Evolutionary conservation across 2,797 vertebrate species (phyloP).

Genomic region (Merluccius polli): DNA sequence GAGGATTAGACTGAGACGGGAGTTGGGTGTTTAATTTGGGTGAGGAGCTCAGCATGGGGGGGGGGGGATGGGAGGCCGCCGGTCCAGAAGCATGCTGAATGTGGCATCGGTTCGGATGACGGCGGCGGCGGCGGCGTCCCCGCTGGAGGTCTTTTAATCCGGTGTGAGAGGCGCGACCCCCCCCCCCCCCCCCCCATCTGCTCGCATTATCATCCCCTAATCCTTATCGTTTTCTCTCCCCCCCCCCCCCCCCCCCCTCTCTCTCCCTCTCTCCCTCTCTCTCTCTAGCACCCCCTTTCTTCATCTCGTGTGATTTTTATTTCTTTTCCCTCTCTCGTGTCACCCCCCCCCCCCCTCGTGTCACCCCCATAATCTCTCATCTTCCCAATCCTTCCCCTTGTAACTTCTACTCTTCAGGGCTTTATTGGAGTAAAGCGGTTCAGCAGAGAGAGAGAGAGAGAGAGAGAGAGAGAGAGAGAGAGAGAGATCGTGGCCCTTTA

Average conservation of each 20-base stretch:
- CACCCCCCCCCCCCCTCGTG: background rate
- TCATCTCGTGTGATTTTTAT: background rate
- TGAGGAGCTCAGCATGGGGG: background rate
- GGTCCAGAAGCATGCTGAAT: background rate
- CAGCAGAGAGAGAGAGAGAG: background rate
- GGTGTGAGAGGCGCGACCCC: background rate
- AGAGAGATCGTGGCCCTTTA: background rate
- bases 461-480: background rate
- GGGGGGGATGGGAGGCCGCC: too few relatives aligned
- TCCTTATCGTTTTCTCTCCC: background rate
- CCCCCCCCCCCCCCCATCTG: background rate
- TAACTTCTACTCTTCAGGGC: background rate
- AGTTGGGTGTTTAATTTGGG: background rate
- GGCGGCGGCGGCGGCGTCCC: background rate
- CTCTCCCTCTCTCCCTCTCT: too few relatives aligned
- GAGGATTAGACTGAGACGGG: background rate
- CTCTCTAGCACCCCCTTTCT: background rate
- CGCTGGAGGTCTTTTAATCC: background rate
- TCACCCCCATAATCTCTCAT: background rate
- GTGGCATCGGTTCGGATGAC: background rate
- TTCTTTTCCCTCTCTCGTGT: background rate
- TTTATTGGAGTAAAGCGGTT: background rate
- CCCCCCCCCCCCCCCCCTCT: too few relatives aligned
- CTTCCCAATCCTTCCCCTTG: background rate
- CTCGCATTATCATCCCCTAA: background rate